Evolutionary conservation across 2,797 vertebrate genomes (phyloP), one percentile per base, ranked within the genome.

Genomic region (Syngnathus rostellatus): DNA sequence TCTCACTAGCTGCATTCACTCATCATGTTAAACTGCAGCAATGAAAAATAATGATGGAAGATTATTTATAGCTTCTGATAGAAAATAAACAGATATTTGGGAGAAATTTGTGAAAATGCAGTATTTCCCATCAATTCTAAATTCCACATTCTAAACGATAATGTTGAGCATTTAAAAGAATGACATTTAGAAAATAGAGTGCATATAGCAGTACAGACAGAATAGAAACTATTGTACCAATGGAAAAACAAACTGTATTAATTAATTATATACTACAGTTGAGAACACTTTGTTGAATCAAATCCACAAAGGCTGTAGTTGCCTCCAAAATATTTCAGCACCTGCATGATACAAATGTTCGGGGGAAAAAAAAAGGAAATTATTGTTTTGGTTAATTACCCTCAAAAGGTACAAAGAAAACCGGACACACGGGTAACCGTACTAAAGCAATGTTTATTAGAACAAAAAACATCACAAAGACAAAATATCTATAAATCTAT

Each of bases 401-500:
- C 17, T 37, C 7, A 37, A 57, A 54, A 54, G 8, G 21, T 53
- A 43, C 25, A 57, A 43, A 40, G 37, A 31, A 75, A 21, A 19
- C n/a, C 31, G 68, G 51, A 70, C 0, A 0, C 51, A 66, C 57
- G 16, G 73, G 64, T 67, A 78, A 81, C 79, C 76, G 77, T 88
- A 88, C 80, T 86, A 86, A 89, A 89, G 85, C 81, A 88, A 89
- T 80, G 83, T 92, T 93, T 92, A 92, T 91, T 93, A 85, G 89
- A 90, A 91, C 87, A 81, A 85, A 82, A 87, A 87, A 87, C 86
- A 74, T 84, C 86, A 90, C 86, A 87, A 77, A 79, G 86, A 90
- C 85, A 88, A 89, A 90, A 88, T 79, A 83, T 72, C 89, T 89
- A 89, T 83, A 89, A 89, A 89, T 89, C 81, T 83, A 85, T 82